Evolutionary conservation across 2,113 vertebrate species (phyloP), one percentile per base, ranked within the genome.

Genomic region (Mus spicilegus): DNA sequence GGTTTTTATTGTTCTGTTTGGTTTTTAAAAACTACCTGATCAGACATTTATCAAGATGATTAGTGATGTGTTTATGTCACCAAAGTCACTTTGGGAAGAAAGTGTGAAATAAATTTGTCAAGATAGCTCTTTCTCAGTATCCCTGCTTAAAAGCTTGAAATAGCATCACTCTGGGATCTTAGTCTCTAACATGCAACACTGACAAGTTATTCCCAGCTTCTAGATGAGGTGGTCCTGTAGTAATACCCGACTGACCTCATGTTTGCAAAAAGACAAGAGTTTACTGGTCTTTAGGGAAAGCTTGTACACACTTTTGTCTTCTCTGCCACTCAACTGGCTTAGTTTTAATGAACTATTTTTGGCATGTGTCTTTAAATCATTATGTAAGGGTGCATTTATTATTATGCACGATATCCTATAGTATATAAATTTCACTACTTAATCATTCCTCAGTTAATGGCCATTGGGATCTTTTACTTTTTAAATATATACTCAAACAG

Each of bases 81-180:
- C 14, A 90, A 93, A 93, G 95, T 89, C 28, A 84, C 39, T 88
- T 5, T 7, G 88, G 67, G 30, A 87, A 95, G 87, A 95, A 36
- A 87, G 7, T 16, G 3, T 80, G 26, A 94, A 69, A 92, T 46
- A 95, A 20, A 95, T 94, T 94, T 92, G 30, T 28, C 69, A 63
- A 90, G 87, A 90, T 3, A 56, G 13, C 42, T 89, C 87, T 89
- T 96, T 39, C 46, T 86, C 69, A 77, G 72, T 4, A 85, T 70
- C 46, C 92, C 58, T 36, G 39, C 76, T 96, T 82, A 91, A 81
- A 70, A 95, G 22, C 87, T 92, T 91, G 96, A 26, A 76, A 94
- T 93, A 85, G 65, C n/a, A 75, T 9, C n/a, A n/a, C n/a, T 89
- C 86, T 54, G 36, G 26, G 36, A 88, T 78, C 19, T 85, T 85